A percentile compares a stretch with the other conserved stretches of the same genome.
These are phyloP conservation scores for Phenacoccus solenopsis DNA, from an alignment of 1,140 invertebrate genomes.

Conservation along the genomic window DNA sequence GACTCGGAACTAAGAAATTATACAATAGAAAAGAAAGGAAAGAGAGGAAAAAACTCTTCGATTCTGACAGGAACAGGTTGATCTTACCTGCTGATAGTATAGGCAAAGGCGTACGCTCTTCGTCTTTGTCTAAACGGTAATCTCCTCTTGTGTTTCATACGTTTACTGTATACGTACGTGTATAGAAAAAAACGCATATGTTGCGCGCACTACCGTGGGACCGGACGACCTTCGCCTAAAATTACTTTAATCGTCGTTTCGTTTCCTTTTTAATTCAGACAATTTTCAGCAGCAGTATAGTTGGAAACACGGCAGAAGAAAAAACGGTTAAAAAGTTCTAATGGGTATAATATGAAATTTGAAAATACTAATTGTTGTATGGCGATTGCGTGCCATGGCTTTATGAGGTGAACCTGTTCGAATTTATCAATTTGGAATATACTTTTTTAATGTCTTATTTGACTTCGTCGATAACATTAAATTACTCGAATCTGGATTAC, in stretches of 20 bases:
- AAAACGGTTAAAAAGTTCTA: no score
- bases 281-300: no score
- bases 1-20: constrained; percentile 9
- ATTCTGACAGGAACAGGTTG: constrained; percentile 12
- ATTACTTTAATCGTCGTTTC: constrained; percentile 7
- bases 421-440: no score
- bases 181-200: neutral
- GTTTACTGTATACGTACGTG: neutral
- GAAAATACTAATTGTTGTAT: no score
- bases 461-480: no score
- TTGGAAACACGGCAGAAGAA: no score
- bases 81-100: constrained; percentile 9
- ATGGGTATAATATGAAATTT: no score
- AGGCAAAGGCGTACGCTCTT: neutral
- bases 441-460: no score
- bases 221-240: constrained; percentile 9
- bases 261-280: neutral
- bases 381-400: no score
- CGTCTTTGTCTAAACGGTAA: neutral
- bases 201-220: neutral
- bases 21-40: neutral
- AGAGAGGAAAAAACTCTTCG: neutral
- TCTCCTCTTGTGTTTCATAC: neutral
- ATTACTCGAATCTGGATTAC: no score
- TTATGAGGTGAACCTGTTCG: no score